Evolutionary conservation across 2,113 vertebrate species (phyloP).

Genomic region (Rhineura floridana): DNA sequence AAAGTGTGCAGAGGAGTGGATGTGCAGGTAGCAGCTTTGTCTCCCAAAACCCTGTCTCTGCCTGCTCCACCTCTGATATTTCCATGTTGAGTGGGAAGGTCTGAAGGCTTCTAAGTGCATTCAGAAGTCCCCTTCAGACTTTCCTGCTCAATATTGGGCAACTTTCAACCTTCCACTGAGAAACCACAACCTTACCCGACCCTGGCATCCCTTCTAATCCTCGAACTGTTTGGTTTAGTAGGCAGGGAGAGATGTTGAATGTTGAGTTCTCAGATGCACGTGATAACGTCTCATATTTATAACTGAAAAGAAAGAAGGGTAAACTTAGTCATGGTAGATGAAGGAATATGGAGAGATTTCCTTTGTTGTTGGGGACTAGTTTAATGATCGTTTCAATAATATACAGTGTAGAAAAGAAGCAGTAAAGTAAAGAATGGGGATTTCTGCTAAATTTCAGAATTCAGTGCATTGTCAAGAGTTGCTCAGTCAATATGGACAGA

Average conservation of each 20-base stretch:
- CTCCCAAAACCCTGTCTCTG: too few species aligned
- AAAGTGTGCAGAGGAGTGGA: too few species aligned
- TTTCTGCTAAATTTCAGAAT: too few species aligned
- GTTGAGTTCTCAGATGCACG: constrained; percentile 35
- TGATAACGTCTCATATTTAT: constrained; percentile 68
- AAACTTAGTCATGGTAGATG: constrained; percentile 11
- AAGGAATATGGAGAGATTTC: neutral
- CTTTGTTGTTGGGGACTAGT: neutral
- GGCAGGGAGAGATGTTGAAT: constrained; percentile 58
- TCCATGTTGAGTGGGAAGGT: too few species aligned
- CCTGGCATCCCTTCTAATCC: neutral
- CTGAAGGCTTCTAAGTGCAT: too few species aligned
- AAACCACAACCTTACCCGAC: constrained; percentile 58
- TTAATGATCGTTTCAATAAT: neutral
- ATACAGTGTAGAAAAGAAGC: neutral
- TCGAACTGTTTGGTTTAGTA: neutral
- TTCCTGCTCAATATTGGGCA: too few species aligned
- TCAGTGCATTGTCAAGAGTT: too few species aligned
- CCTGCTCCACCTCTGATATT: too few species aligned
- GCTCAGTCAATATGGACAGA: too few species aligned
- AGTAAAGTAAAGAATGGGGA: neutral
- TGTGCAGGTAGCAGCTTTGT: too few species aligned
- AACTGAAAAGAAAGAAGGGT: constrained; percentile 67
- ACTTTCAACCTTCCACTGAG: neutral
- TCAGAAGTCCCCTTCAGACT: too few species aligned